Percentiles rank a stretch among this genome's conserved stretches.
Conservation (phyloP, 2,888 invertebrate genomes). For the Aphodius granarius region DNA sequence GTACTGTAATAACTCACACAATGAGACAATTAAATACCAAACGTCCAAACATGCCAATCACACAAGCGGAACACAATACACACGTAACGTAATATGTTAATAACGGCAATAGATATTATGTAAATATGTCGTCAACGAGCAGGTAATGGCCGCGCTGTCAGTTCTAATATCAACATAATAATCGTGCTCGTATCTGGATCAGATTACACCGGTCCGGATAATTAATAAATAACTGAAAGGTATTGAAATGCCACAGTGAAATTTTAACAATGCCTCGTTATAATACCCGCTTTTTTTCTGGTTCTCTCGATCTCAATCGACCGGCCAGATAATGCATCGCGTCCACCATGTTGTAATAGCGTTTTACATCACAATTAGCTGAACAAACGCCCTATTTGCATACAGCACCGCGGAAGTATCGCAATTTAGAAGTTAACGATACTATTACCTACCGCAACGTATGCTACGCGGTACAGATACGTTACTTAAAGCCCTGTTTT, state of each 20-base stretch:
- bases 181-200: slow-evolving; percentile 14
- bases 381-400: slow-evolving; percentile 10
- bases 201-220: slow-evolving; percentile 18
- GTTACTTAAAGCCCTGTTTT: background rate
- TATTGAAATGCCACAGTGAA: slow-evolving; percentile 26
- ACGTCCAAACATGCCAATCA: background rate
- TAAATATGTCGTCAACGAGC: background rate
- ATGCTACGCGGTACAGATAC: background rate
- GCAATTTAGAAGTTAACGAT: slow-evolving; percentile 8
- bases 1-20: background rate
- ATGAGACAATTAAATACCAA: background rate
- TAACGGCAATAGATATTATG: background rate
- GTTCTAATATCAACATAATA: slow-evolving; percentile 11
- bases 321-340: slow-evolving; percentile 9
- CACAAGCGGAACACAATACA: background rate
- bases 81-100: background rate
- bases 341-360: slow-evolving; percentile 2
- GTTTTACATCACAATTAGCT: slow-evolving; percentile 10
- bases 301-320: slow-evolving; percentile 2
- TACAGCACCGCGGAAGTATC: slow-evolving; percentile 1
- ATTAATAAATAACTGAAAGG: slow-evolving; percentile 25
- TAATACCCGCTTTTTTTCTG: slow-evolving; percentile 11
- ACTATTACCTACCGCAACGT: background rate
- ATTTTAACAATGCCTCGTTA: slow-evolving; percentile 27
- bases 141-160: background rate